Evolutionary conservation across 2,797 vertebrate species (phyloP).

Genomic region (Chelidonichthys spinosus): DNA sequence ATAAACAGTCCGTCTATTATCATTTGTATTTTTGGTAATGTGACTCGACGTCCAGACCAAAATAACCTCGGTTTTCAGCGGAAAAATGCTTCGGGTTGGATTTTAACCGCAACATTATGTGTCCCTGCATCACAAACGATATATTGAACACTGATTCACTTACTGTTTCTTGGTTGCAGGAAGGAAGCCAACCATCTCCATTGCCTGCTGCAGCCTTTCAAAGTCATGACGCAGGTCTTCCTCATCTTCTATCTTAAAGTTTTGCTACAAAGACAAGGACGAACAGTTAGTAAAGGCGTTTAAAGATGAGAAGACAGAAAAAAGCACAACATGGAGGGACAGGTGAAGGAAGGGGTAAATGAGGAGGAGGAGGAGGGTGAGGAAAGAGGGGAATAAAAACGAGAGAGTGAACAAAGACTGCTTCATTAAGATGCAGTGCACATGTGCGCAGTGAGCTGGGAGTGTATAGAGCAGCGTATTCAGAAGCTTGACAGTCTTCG

Average conservation of each 20-base stretch:
- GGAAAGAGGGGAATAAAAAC: conserved; percentile 24
- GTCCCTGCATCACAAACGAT: background rate
- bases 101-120: background rate
- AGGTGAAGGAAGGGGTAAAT: conserved; percentile 14
- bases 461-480: conserved; percentile 51
- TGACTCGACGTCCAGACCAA: conserved; percentile 3
- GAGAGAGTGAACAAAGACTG: conserved; percentile 52
- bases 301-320: background rate
- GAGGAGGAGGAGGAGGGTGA: conserved; percentile 20
- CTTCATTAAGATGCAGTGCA: conserved; percentile 71
- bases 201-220: conserved; percentile 97
- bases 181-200: conserved; percentile 99
- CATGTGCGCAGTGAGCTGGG: conserved; percentile 46
- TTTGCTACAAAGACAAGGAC: conserved; percentile 83
- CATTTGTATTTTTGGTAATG: conserved; percentile 25
- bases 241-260: conserved; percentile 98
- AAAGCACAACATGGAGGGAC: background rate
- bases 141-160: conserved; percentile 64
- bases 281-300: background rate
- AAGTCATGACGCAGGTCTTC: conserved; percentile 97
- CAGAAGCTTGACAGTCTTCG: conserved; percentile 45
- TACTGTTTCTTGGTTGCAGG: conserved; percentile 95
- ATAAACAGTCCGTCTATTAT: conserved; percentile 26
- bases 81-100: conserved; percentile 19
- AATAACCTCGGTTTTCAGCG: conserved; percentile 17